phyloP scores from a whole-genome alignment of 2,888 invertebrate species.

The Amblyjoppa proteus region DNA sequence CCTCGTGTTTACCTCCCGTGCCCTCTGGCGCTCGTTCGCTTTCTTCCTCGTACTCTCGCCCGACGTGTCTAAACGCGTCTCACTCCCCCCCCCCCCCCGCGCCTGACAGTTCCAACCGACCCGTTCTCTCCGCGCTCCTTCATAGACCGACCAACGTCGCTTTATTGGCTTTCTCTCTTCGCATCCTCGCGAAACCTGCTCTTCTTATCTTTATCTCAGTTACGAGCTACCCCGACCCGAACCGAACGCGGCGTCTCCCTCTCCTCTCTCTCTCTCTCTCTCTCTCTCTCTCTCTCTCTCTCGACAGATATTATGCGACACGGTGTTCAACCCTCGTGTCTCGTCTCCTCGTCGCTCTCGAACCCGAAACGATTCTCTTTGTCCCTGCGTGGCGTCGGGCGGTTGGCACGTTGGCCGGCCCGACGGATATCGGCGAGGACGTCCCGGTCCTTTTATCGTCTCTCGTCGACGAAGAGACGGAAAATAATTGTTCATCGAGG shows the following conservation, averaged over 20 bases:
- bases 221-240: slow-evolving; percentile 44
- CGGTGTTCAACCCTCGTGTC: slow-evolving; percentile 28
- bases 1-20: slow-evolving; percentile 46
- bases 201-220: slow-evolving; percentile 31
- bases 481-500: no score
- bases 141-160: slow-evolving; percentile 17
- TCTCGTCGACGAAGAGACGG: no score
- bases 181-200: neutral
- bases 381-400: neutral
- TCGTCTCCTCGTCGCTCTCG: slow-evolving; percentile 24
- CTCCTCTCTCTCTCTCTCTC: neutral
- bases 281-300: neutral
- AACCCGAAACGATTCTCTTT: neutral
- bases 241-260: slow-evolving; percentile 41
- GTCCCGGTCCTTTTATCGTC: neutral
- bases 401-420: neutral
- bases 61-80: slow-evolving; percentile 11
- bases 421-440: neutral
- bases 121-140: slow-evolving; percentile 20
- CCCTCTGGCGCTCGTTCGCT: slow-evolving; percentile 40
- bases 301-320: slow-evolving; percentile 7
- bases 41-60: slow-evolving; percentile 32
- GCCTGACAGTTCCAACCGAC: neutral
- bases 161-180: slow-evolving; percentile 57
- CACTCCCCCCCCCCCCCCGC: slow-evolving; percentile 29